Conservation (phyloP, 64 coral and sea anemone species). For the Stichodactyla helianthus region DNA sequence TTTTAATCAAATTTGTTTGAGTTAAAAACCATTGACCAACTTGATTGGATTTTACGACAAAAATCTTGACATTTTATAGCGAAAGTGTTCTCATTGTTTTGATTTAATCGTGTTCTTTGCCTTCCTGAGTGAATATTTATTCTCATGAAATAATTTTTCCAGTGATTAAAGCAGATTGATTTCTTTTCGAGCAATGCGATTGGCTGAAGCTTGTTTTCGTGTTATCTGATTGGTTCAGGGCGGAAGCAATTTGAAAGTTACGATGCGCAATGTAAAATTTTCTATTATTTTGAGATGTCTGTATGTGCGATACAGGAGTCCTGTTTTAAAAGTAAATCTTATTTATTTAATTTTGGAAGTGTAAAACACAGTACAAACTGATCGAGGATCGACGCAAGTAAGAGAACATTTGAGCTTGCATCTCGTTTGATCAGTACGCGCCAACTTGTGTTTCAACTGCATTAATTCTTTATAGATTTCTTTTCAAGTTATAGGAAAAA, state of each 20-base stretch:
- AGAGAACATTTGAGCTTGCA: too few relatives aligned
- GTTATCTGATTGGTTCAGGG: neutral
- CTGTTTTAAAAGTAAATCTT: too few relatives aligned
- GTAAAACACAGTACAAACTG: too few relatives aligned
- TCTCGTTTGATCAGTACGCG: too few relatives aligned
- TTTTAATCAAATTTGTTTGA: neutral
- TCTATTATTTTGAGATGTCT: neutral
- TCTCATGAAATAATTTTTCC: neutral
- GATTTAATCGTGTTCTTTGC: neutral
- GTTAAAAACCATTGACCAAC: neutral
- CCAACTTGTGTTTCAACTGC: too few relatives aligned
- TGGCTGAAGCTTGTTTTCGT: neutral
- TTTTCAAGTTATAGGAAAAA: too few relatives aligned
- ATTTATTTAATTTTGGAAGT: too few relatives aligned
- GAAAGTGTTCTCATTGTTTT: neutral
- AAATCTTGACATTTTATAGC: neutral
- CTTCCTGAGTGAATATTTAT: neutral
- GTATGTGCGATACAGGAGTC: neutral
- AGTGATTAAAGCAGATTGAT: neutral
- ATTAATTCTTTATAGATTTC: too few relatives aligned
- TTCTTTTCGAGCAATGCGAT: neutral
- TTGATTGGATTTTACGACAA: neutral
- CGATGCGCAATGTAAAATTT: neutral
- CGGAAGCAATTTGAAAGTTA: neutral
- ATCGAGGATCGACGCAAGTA: too few relatives aligned